These are phyloP conservation scores for Plemyria rubiginata DNA, from an alignment of 2,888 invertebrate genomes.

Conservation along the genomic window DNA sequence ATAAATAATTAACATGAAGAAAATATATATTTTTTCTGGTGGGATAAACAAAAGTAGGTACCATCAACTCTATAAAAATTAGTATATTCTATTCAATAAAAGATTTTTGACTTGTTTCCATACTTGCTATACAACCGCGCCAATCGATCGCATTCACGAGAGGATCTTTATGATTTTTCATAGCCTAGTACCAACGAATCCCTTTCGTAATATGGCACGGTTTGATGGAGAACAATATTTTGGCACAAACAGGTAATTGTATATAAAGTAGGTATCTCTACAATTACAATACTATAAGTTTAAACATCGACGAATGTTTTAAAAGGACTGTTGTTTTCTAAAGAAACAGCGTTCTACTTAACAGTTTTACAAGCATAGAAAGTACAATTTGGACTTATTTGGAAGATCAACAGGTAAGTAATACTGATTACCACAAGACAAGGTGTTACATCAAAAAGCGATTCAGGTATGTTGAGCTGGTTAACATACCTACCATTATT, in stretches of 20 bases:
- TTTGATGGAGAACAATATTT: constrained; percentile 13
- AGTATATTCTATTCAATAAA: constrained; percentile 11
- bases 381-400: constrained; percentile 58
- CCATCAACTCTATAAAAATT: constrained; percentile 10
- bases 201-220: not conserved
- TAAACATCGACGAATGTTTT: constrained; percentile 34
- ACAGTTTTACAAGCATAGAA: constrained; percentile 63
- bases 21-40: constrained; percentile 42
- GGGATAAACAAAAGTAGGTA: constrained; percentile 26
- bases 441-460: constrained; percentile 48
- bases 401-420: constrained; percentile 42
- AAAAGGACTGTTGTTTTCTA: constrained; percentile 38
- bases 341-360: constrained; percentile 44
- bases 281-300: constrained; percentile 28
- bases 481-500: constrained; percentile 49
- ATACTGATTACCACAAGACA: constrained; percentile 46
- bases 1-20: constrained; percentile 36
- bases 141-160: not conserved
- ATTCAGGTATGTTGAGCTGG: constrained; percentile 61
- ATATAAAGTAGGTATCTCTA: constrained; percentile 9
- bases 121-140: not conserved
- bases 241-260: constrained; percentile 38
- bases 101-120: constrained; percentile 15
- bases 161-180: too few relatives aligned
- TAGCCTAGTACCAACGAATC: too few relatives aligned